Evolutionary conservation across 2,888 invertebrate species (phyloP).

Genomic region (Xestia c-nigrum): DNA sequence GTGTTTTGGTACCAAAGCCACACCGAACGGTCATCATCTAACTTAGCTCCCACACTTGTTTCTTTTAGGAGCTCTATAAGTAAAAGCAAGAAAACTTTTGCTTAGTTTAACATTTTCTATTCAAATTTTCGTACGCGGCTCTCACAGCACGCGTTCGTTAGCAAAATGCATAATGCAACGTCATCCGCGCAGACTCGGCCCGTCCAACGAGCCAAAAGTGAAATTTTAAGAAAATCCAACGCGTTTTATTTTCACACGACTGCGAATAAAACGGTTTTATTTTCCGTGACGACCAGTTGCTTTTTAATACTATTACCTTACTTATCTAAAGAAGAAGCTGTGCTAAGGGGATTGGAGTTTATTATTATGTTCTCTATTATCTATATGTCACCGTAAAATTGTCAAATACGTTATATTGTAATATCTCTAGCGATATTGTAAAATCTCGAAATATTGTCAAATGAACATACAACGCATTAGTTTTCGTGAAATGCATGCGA

Average conservation of each 20-base stretch:
- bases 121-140: constrained; percentile 81
- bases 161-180: constrained; percentile 87
- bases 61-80: constrained; percentile 69
- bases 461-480: no score
- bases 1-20: neutral
- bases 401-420: no score
- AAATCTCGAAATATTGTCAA: no score
- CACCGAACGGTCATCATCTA: constrained; percentile 36
- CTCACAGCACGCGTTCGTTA: constrained; percentile 85
- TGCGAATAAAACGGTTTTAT: constrained; percentile 57
- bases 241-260: constrained; percentile 57
- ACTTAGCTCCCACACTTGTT: constrained; percentile 53
- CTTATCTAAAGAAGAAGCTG: constrained; percentile 8
- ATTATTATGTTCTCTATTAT: neutral
- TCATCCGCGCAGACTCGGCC: constrained; percentile 72
- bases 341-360: neutral
- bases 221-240: constrained; percentile 77
- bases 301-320: constrained; percentile 41
- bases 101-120: constrained; percentile 80
- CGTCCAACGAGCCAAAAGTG: constrained; percentile 75
- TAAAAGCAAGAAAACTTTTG: constrained; percentile 72
- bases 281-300: constrained; percentile 47
- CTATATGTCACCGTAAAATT: no score
- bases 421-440: no score
- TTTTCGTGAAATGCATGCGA: no score